Conservation (phyloP, 2,888 invertebrate genomes). For the Scotopteryx bipunctaria region DNA sequence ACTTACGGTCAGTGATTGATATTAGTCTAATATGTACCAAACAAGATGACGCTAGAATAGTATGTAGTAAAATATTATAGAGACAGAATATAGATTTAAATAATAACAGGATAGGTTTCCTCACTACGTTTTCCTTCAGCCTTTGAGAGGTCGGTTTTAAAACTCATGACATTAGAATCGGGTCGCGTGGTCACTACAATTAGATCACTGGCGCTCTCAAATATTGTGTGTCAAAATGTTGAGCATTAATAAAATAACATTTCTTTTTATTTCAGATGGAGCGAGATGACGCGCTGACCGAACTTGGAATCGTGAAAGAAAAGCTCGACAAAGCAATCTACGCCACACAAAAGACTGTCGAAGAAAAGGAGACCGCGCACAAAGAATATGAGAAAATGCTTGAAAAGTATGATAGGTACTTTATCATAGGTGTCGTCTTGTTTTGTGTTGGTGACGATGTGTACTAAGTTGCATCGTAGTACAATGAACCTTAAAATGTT, state of each 20-base stretch:
- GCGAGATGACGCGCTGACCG: constrained; percentile 92
- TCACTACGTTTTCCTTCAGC: too few species aligned
- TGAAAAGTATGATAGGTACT: constrained; percentile 94
- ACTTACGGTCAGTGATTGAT: constrained; percentile 83
- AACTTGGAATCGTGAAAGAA: constrained; percentile 93
- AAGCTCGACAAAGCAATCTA: constrained; percentile 94
- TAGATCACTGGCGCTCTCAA: too few species aligned
- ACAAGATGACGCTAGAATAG: too few species aligned
- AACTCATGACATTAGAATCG: too few species aligned
- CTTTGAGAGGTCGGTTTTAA: too few species aligned
- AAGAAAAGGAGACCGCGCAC: constrained; percentile 94
- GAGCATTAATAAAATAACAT: background rate
- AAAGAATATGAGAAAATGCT: constrained; percentile 96
- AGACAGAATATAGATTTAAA: too few species aligned
- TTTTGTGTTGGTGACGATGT: constrained; percentile 70
- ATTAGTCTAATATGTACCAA: too few species aligned
- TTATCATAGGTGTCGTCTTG: constrained; percentile 69
- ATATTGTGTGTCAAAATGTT: background rate
- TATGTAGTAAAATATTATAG: too few species aligned
- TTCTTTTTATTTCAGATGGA: constrained; percentile 85
- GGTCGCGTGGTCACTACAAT: too few species aligned
- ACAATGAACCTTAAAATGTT: constrained; percentile 7
- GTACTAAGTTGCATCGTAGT: constrained; percentile 32
- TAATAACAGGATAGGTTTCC: too few species aligned
- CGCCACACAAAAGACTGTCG: constrained; percentile 91